Base-by-base conservation (phyloP, 2,888 invertebrate genomes). In the Cabera pusaria region DNA sequence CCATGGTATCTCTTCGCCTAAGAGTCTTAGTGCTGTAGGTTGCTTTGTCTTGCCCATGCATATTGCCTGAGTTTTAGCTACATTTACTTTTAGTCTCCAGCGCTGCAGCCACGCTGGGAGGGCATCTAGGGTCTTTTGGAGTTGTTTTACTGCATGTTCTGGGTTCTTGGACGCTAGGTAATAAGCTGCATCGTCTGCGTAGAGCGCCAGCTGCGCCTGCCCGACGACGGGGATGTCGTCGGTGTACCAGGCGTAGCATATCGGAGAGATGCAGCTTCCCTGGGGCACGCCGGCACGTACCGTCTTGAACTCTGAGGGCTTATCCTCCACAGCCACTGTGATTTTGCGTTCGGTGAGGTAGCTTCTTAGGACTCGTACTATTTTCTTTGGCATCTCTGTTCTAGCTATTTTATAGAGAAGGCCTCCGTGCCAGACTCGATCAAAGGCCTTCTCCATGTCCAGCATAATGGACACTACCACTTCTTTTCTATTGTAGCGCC, bases 371-470 rank as follows among this genome's bases (percentile, higher is more conserved):
- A 25, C 3, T 4, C 8, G 4, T 1, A 25, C 16, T 3, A 16
- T 3, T 16, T 5, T 16, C 7, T 5, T 7, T 7, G 25, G 16
- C 1, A 8, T 4, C 5, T 14, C 1, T 1, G 16, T 8, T 16
- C 2, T 25, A 0, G 25, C 14, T 5, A 25, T 7, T 8, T 25
- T 25, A 6, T 25, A 16, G 1, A 24, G 9, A 5, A 67, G 48
- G 1, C 66, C 62, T 3, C 38, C 40, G 26, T 65, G 62, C 64
- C 64, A 63, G 0, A 68, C 60, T 0, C 50, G 22, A 32, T 65
- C 62, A 35, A 67, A 63, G 2, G 17, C 31, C 5, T 32, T 32
- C n/a, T 32, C 31, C 23, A 62, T 57, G 31, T 63, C 60, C 0
- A 63, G 49, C 28, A 61, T 44, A 6, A 62, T 55, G 5, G 49